Conservation (phyloP, 2,888 invertebrate genomes). For the Tipula vernalis region DNA sequence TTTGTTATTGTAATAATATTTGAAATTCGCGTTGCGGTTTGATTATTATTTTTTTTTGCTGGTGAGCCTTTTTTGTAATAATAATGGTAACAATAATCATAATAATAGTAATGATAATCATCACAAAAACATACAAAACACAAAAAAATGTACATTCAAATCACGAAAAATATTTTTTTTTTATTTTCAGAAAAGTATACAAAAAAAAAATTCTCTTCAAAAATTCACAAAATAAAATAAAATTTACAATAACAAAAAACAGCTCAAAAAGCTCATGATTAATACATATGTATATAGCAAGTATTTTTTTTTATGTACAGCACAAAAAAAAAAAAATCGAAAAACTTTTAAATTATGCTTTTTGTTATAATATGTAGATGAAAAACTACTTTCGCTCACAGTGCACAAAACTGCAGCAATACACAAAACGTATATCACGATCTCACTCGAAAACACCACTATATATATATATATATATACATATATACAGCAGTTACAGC, state of each 20-base stretch:
- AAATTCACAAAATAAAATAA: background rate
- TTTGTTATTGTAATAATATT: background rate
- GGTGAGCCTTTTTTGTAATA: background rate
- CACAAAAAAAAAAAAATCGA: background rate
- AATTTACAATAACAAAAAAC: background rate
- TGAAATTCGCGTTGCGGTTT: background rate
- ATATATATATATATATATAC: background rate
- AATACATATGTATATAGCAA: too few species aligned
- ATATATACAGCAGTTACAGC: background rate
- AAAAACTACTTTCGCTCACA: slow-evolving; percentile 4
- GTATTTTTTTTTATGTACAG: background rate
- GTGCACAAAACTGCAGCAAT: background rate
- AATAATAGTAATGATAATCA: background rate
- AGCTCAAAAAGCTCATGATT: background rate
- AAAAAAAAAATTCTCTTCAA: background rate
- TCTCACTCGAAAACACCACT: background rate
- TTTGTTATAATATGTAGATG: background rate
- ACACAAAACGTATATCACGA: background rate
- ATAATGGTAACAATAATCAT: background rate
- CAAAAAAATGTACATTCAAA: background rate
- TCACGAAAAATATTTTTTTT: background rate
- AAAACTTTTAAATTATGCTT: background rate
- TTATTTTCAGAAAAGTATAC: background rate
- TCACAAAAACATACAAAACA: background rate
- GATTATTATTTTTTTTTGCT: background rate